phyloP scores from a whole-genome alignment of 2,888 invertebrate genomes.

The Drosophila helvetica region DNA sequence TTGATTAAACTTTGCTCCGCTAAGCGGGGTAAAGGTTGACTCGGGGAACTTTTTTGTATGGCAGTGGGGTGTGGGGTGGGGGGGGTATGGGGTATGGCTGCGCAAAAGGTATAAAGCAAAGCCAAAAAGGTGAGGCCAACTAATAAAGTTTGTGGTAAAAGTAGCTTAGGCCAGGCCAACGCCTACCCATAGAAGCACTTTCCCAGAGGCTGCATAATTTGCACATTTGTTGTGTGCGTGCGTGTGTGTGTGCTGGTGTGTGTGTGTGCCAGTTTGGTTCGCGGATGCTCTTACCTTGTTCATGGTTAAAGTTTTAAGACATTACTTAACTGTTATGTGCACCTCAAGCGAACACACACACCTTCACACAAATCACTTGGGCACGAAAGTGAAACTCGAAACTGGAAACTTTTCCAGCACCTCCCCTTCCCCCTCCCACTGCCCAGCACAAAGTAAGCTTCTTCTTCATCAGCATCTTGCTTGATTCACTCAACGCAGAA shows the following conservation, averaged over 20 bases:
- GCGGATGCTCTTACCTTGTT: conserved; percentile 26
- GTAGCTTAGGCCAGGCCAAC: conserved; percentile 67
- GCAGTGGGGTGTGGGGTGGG: background rate
- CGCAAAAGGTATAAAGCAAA: conserved; percentile 47
- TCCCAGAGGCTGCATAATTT: conserved; percentile 57
- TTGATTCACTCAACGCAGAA: conserved; percentile 33
- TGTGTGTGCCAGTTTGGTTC: conserved; percentile 8
- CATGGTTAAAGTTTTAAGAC: conserved; percentile 68
- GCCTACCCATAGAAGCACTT: conserved; percentile 24
- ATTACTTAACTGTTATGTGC: conserved; percentile 79
- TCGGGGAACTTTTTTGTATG: conserved; percentile 30
- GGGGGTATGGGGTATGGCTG: conserved; percentile 6
- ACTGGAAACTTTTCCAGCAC: conserved; percentile 59
- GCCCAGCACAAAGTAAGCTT: conserved; percentile 9
- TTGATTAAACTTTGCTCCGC: conserved; percentile 62
- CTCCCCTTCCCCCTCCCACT: conserved; percentile 1
- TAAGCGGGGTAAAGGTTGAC: conserved; percentile 28
- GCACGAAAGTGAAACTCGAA: conserved; percentile 78
- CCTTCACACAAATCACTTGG: conserved; percentile 72
- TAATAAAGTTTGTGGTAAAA: conserved; percentile 68
- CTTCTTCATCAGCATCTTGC: conserved; percentile 28
- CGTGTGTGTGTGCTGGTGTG: background rate
- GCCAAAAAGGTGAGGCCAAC: conserved; percentile 64
- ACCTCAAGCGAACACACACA: conserved; percentile 65
- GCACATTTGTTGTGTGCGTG: conserved; percentile 54